Conservation (phyloP, 2,888 invertebrate species). For the Drosophila lacicola region DNA sequence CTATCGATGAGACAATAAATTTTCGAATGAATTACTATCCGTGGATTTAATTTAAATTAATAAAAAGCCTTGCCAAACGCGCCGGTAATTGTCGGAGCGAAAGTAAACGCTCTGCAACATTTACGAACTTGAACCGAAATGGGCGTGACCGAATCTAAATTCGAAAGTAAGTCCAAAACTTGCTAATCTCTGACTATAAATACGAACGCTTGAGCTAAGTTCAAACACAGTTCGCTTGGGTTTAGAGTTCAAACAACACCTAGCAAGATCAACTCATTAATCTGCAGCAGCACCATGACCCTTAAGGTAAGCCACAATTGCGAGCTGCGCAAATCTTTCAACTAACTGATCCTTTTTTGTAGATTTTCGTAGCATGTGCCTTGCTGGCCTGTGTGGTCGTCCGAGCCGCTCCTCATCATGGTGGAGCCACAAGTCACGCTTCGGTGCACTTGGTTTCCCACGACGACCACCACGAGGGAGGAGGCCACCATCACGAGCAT, state of each 20-base stretch:
- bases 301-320: constrained; percentile 60
- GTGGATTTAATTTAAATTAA: constrained; percentile 63
- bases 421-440: constrained; percentile 74
- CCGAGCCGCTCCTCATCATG: constrained; percentile 57
- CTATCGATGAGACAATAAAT: constrained; percentile 80
- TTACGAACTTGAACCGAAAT: constrained; percentile 41
- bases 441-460: constrained; percentile 77
- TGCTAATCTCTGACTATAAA: constrained; percentile 51
- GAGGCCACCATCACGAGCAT: constrained; percentile 32
- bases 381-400: constrained; percentile 55
- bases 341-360: not conserved
- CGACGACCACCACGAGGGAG: constrained; percentile 53
- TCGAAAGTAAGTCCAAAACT: constrained; percentile 48
- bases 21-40: constrained; percentile 73
- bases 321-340: not conserved
- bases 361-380: constrained; percentile 61
- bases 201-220: constrained; percentile 26
- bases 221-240: constrained; percentile 64
- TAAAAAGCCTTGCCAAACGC: constrained; percentile 27
- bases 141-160: constrained; percentile 52
- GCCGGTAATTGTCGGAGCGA: constrained; percentile 49
- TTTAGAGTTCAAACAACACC: constrained; percentile 56
- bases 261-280: constrained; percentile 58
- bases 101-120: constrained; percentile 41
- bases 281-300: constrained; percentile 67